Evolutionary conservation across 2,113 vertebrate species (phyloP), one percentile per base, ranked within the genome.

Genomic region (Chinchilla lanigera): DNA sequence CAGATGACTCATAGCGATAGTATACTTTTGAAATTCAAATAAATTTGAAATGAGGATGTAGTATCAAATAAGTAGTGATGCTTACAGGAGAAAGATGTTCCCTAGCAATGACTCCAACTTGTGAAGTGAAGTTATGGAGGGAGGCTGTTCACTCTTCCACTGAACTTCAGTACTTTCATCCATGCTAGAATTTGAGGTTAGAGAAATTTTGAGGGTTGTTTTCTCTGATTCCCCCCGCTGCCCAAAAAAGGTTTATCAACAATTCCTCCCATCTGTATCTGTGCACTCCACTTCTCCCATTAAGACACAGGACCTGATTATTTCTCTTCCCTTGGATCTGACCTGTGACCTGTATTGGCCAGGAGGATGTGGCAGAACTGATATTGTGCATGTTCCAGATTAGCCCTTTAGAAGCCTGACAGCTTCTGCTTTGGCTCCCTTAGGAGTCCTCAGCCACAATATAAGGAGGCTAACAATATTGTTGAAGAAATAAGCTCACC

Each of bases 201-300:
- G 83, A 81, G 84, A 22, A 60, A 73, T n/a, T 24, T 0, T 30
- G 28, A 26, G 4, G 24, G 12, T 52, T 78, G 28, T 7, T 41
- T 8, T 2, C 4, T 6, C 56, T 14, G 19, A 38, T 16, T 54
- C 8, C 85, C 50, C 19, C 41, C 20, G 0, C 14, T 4, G 1
- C 14, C 63, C 13, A 4, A 33, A 69, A 17, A 30, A 4, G 28
- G 26, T 26, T 38, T 20, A 7, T 28, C 22, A 78, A 0, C 11
- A 30, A 3, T 50, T 58, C 35, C 9, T 65, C 54, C 38, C 35
- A 6, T 65, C 16, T 0, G 2, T 35, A 28, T 96, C 1, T 81
- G 73, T 86, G 50, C 60, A 69, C 82, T 86, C 6, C 41, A 90
- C 26, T 14, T 73, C 47, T 93, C 14, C 38, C 24, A 50, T 41